Conservation (phyloP, 2,797 vertebrate species). For the Austrolebias charrua region DNA sequence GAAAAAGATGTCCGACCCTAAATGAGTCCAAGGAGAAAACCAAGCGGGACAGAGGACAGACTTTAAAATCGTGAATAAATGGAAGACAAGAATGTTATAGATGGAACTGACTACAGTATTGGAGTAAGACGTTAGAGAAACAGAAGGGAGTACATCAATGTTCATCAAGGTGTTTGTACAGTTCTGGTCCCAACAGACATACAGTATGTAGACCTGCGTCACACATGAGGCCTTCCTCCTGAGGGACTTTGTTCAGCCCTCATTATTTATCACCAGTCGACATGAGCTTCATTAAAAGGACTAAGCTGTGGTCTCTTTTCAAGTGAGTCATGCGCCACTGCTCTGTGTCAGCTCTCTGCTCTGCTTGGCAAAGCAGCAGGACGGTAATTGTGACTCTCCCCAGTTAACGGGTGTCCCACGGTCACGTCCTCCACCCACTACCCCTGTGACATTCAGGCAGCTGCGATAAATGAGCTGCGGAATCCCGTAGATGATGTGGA, state of each 20-base stretch:
- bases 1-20: slow-evolving; percentile 51
- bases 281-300: slow-evolving; percentile 51
- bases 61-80: slow-evolving; percentile 42
- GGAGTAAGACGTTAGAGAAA: slow-evolving; percentile 40
- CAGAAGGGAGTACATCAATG: slow-evolving; percentile 8
- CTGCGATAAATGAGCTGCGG: slow-evolving; percentile 55
- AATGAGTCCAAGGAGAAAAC: slow-evolving; percentile 47
- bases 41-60: slow-evolving; percentile 22
- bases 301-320: slow-evolving; percentile 28
- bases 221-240: slow-evolving; percentile 12
- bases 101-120: slow-evolving; percentile 39
- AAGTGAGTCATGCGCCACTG: slow-evolving; percentile 58
- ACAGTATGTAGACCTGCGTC: slow-evolving; percentile 22
- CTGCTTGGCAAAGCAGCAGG: slow-evolving; percentile 38
- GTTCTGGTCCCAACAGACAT: neutral
- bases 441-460: slow-evolving; percentile 60
- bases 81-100: slow-evolving; percentile 38
- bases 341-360: slow-evolving; percentile 17
- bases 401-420: slow-evolving; percentile 61
- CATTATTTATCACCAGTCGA: slow-evolving; percentile 52
- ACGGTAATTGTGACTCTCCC: slow-evolving; percentile 67
- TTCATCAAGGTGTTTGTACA: slow-evolving; percentile 10
- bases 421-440: slow-evolving; percentile 51
- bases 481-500: slow-evolving; percentile 51
- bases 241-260: slow-evolving; percentile 38